Percentiles rank a stretch among this genome's conserved stretches.
Conservation (phyloP, 23 tunicate genomes). For the Botrylloides violaceus region DNA sequence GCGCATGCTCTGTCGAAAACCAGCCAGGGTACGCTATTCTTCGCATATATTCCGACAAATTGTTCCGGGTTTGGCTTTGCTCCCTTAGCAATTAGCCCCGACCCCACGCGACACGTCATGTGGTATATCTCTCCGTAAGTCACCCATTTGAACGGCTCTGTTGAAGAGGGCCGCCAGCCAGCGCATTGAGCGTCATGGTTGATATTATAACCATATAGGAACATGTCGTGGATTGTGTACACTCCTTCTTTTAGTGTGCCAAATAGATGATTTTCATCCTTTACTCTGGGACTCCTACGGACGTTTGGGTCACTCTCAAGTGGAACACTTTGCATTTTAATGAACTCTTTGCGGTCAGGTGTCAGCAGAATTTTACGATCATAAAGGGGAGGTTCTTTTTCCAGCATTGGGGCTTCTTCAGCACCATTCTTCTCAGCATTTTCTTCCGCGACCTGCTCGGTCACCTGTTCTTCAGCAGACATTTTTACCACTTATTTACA, state of each 20-base stretch:
- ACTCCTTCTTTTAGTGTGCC: constrained; percentile 1
- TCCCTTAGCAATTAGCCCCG: constrained; percentile 28
- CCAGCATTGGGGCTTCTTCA: neutral
- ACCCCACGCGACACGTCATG: constrained; percentile 11
- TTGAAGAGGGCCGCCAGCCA: constrained; percentile 60
- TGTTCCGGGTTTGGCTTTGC: constrained; percentile 19
- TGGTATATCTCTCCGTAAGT: constrained; percentile 25
- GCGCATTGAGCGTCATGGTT: constrained; percentile 55
- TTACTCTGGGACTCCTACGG: constrained; percentile 17
- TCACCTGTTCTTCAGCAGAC: neutral
- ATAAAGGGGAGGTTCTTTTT: neutral
- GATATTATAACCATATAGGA: constrained; percentile 5
- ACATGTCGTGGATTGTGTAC: constrained; percentile 22
- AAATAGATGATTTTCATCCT: neutral
- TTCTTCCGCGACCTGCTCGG: neutral
- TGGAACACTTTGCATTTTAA: constrained; percentile 23
- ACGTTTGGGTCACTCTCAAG: neutral
- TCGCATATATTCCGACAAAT: constrained; percentile 30
- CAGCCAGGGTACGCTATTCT: constrained; percentile 28
- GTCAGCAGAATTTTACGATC: neutral
- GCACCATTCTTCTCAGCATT: neutral
- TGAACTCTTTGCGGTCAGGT: constrained; percentile 4
- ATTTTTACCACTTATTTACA: neutral
- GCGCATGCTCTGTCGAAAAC: constrained; percentile 30
- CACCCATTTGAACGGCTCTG: constrained; percentile 51